Conservation (phyloP, 2,888 invertebrate genomes). For the Candidula unifasciata region DNA sequence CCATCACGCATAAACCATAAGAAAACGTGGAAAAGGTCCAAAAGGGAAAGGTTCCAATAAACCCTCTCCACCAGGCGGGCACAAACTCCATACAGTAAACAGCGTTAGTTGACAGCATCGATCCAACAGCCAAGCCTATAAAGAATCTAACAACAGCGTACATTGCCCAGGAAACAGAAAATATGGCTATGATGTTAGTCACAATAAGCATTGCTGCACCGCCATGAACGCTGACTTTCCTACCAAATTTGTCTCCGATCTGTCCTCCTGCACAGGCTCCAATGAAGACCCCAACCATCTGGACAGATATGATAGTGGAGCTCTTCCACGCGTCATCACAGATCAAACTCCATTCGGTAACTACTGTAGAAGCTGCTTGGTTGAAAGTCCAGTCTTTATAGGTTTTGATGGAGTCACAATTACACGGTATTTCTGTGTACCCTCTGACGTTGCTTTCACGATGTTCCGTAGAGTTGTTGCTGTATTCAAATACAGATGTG, state of each 20-base stretch:
- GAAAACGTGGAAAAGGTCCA: constrained; percentile 50
- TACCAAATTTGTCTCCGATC: constrained; percentile 59
- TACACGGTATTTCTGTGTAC: background rate
- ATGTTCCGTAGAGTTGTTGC: background rate
- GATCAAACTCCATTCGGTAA: constrained; percentile 57
- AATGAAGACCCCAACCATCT: constrained; percentile 74
- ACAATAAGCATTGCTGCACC: constrained; percentile 50
- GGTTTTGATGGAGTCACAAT: background rate
- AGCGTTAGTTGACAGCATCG: constrained; percentile 39
- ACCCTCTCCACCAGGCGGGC: constrained; percentile 48
- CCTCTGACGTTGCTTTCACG: background rate
- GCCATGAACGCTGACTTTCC: constrained; percentile 60
- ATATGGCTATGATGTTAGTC: constrained; percentile 57
- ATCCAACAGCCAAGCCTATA: constrained; percentile 52
- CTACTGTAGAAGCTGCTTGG: background rate
- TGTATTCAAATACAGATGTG: background rate
- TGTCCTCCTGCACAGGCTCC: constrained; percentile 70
- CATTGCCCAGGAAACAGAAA: constrained; percentile 63
- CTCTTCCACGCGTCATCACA: constrained; percentile 66
- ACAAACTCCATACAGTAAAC: constrained; percentile 54
- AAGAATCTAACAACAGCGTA: constrained; percentile 61
- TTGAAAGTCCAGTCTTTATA: constrained; percentile 3
- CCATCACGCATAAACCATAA: constrained; percentile 42
- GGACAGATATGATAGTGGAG: constrained; percentile 69
- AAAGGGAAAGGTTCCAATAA: constrained; percentile 48